Base-by-base conservation (phyloP, 2,888 invertebrate species). In the Villa cingulata region DNA sequence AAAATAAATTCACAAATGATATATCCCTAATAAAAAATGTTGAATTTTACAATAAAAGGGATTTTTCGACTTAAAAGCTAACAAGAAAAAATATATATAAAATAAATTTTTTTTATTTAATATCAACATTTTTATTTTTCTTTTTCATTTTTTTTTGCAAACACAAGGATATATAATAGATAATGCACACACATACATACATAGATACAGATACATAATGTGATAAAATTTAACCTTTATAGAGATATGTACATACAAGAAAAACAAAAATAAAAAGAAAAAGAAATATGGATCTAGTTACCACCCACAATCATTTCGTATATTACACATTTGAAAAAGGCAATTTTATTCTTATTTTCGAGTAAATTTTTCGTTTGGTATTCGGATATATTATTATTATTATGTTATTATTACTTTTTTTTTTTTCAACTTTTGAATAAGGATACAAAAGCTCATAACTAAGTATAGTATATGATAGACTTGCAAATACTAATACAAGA, bases 1-100 rank as follows among this genome's bases (percentile, higher is more conserved):
- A 46, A 51, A 51, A 46, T 46, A 41, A 41, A 39, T 19, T n/a
- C 32, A 44, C 40, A 43, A 41, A 46, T 38, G 37, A 46, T 51
- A 51, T 49, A 51, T 51, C 51, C 50, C 53, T 46, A 49, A 50
- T 50, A 50, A 54, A 51, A 54, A 54, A 54, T 52, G 52, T 50
- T 45, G 51, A 54, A 54, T 51, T 54, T 48, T 50, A 52, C 54
- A 54, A 54, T 54, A 54, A 54, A 54, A 54, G 41, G 48, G 46
- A 46, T 46, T 46, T 46, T 37, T 46, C 37, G 16, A 10, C 41
- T 27, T 32, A 12, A 32, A 32, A 32, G 12, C 7, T 9, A 32
- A 32, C 4, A 32, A 12, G 12, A 27, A 27, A 10, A 10, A 27
- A 27, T 9, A 27, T 9, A 27, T 9, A 27, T 27, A 27, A 9